Evolutionary conservation across 2,888 invertebrate species (phyloP).

Genomic region (Drosophila ezoana): DNA sequence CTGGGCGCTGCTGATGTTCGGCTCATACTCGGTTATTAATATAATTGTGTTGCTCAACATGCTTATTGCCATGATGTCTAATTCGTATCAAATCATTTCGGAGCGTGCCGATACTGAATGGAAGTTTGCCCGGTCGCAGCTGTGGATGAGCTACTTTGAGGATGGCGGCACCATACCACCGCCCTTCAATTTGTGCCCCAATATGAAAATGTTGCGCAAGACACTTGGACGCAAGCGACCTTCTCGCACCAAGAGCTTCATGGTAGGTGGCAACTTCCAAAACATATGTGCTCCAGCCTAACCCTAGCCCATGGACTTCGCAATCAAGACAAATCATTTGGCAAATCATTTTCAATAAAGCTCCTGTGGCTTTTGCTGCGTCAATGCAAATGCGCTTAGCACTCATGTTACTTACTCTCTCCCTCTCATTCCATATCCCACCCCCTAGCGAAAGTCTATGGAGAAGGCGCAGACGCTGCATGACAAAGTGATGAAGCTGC

Average conservation of each 20-base stretch:
- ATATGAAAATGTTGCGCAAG: slow-evolving; percentile 89
- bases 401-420: slow-evolving; percentile 1
- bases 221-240: slow-evolving; percentile 85
- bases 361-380: slow-evolving; percentile 58
- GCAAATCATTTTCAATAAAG: slow-evolving; percentile 75
- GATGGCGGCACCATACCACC: slow-evolving; percentile 96
- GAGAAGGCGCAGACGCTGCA: slow-evolving; percentile 90
- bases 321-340: slow-evolving; percentile 61
- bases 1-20: slow-evolving; percentile 98
- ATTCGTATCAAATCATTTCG: slow-evolving; percentile 98
- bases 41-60: slow-evolving; percentile 98
- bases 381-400: slow-evolving; percentile 42
- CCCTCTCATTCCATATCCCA: background rate
- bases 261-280: slow-evolving; percentile 85
- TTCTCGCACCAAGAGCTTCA: slow-evolving; percentile 87
- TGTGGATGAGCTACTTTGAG: slow-evolving; percentile 99
- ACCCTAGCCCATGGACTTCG: background rate
- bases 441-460: slow-evolving; percentile 88
- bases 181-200: slow-evolving; percentile 97
- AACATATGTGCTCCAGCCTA: background rate
- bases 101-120: slow-evolving; percentile 98
- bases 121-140: slow-evolving; percentile 97
- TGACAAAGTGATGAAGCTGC: slow-evolving; percentile 93
- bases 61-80: slow-evolving; percentile 99
- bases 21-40: slow-evolving; percentile 98